These are phyloP conservation scores for Heliopora coerulea DNA, from an alignment of 92 coral and sea anemone genomes.

Conservation along the genomic window DNA sequence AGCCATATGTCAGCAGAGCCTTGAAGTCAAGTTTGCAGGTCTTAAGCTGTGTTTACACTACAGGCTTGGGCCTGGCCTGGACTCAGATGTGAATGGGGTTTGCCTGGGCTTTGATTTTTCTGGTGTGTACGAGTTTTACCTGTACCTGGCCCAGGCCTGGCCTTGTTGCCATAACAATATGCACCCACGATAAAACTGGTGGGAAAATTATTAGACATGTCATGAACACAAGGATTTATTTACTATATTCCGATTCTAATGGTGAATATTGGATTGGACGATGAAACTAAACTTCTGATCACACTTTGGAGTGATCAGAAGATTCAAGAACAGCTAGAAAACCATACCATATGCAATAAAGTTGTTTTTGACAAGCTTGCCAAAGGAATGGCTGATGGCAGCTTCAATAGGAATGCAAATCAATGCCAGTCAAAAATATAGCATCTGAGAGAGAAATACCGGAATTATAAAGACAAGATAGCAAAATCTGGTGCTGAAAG, in stretches of 20 bases:
- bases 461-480: background rate
- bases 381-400: background rate
- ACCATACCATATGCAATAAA: background rate
- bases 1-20: too few relatives aligned
- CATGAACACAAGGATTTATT: background rate
- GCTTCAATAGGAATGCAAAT: slow-evolving; percentile 1
- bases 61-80: too few relatives aligned
- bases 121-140: slow-evolving; percentile 28
- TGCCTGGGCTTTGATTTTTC: background rate
- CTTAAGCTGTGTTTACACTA: too few relatives aligned
- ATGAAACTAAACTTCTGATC: background rate
- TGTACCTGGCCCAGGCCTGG: background rate
- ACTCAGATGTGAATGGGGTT: background rate
- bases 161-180: background rate
- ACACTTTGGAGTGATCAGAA: too few relatives aligned
- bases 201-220: background rate
- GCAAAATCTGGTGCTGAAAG: slow-evolving; percentile 18
- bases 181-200: background rate
- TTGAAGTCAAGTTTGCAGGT: too few relatives aligned
- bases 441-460: slow-evolving; percentile 5
- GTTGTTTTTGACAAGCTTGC: slow-evolving; percentile 2
- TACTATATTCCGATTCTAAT: background rate
- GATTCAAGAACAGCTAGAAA: too few relatives aligned
- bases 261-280: slow-evolving; percentile 5
- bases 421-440: background rate